Conservation (phyloP, 2,888 invertebrate species). For the Mactromeris polynyma region DNA sequence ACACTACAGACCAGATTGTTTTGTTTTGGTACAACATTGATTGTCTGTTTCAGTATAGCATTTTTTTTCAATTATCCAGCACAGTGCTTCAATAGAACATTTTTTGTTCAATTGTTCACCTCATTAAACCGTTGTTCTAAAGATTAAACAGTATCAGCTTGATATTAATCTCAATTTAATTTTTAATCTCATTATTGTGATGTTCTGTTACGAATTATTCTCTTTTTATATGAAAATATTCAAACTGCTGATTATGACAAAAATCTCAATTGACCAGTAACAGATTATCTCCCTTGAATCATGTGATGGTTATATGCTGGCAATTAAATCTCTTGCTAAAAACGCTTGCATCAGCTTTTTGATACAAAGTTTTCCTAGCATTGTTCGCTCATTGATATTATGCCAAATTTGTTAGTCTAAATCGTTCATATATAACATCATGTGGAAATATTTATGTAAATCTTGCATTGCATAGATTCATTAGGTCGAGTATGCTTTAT, state of each 20-base stretch:
- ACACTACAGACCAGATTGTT: no score
- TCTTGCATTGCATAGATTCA: no score
- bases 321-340: not conserved
- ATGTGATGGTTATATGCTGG: not conserved
- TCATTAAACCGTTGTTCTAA: no score
- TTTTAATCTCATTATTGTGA: not conserved
- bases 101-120: no score
- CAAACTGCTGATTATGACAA: not conserved
- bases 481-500: no score
- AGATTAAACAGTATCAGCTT: not conserved
- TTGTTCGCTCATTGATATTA: not conserved
- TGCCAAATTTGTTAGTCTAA: not conserved
- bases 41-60: no score
- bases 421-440: not conserved
- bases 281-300: not conserved
- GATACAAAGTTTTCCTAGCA: not conserved
- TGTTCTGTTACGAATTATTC: not conserved
- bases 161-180: not conserved
- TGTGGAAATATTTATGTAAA: not conserved
- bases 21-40: no score
- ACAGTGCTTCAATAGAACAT: no score
- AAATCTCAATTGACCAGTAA: not conserved
- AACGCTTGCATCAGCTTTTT: not conserved
- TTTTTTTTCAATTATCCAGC: no score
- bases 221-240: not conserved